phyloP scores from a whole-genome alignment of 2,888 invertebrate species.

The Tenthredo notha region DNA sequence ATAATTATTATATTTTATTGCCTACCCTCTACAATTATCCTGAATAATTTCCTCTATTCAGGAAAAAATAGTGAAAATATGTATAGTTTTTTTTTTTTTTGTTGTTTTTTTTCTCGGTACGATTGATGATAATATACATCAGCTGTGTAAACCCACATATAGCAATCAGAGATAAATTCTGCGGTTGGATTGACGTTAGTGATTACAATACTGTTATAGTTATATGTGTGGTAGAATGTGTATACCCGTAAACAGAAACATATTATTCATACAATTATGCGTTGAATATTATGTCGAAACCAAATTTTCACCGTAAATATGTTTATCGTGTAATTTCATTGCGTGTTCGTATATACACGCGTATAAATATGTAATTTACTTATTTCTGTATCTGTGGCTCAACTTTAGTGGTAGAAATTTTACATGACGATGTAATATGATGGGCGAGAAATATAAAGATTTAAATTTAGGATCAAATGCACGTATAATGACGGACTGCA shows the following conservation, averaged over 20 bases:
- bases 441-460: not conserved
- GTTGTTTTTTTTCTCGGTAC: not conserved
- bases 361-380: not conserved
- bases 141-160: not conserved
- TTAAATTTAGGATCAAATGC: not conserved
- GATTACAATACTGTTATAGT: not conserved
- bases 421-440: not conserved
- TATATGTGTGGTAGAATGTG: not conserved
- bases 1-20: not conserved
- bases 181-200: constrained; percentile 6
- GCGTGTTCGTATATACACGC: not conserved
- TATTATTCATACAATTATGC: not conserved
- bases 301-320: not conserved
- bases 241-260: not conserved
- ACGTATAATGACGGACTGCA: not conserved
- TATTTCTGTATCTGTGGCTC: not conserved
- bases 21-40: not conserved
- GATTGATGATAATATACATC: not conserved
- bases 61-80: not conserved
- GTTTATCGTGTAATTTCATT: not conserved
- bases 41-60: not conserved
- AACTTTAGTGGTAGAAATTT: not conserved
- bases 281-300: not conserved
- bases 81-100: too few species aligned
- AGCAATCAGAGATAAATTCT: not conserved